These are phyloP conservation scores for Caenorhabditis sp. DNA, from an alignment of 2,888 invertebrate genomes.

Conservation along the genomic window DNA sequence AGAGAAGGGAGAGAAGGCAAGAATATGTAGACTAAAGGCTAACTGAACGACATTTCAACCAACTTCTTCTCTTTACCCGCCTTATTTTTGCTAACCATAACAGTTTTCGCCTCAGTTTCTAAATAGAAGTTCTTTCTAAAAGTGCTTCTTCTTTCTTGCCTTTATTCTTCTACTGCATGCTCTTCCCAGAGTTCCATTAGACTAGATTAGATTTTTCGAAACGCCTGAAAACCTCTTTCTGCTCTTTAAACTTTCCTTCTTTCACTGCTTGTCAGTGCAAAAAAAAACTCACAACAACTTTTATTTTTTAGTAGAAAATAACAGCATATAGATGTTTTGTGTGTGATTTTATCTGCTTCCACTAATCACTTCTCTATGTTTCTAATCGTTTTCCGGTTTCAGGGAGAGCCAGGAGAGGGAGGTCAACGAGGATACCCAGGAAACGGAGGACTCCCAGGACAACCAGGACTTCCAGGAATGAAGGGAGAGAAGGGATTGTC, in stretches of 20 bases:
- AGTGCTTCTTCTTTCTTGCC: constrained; percentile 37
- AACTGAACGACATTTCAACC: constrained; percentile 44
- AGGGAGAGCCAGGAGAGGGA: constrained; percentile 83
- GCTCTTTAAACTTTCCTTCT: neutral
- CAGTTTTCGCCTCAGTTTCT: constrained; percentile 35
- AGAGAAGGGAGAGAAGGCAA: constrained; percentile 86
- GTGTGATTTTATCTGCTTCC: constrained; percentile 31
- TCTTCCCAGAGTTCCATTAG: constrained; percentile 37
- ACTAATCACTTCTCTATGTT: neutral
- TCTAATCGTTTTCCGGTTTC: constrained; percentile 50
- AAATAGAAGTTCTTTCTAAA: constrained; percentile 1
- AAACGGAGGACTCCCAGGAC: constrained; percentile 85
- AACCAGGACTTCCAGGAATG: constrained; percentile 84
- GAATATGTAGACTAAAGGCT: constrained; percentile 48
- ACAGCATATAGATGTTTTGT: constrained; percentile 56
- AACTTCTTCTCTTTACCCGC: constrained; percentile 24
- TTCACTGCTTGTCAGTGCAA: neutral
- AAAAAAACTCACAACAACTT: constrained; percentile 1
- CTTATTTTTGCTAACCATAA: constrained; percentile 46
- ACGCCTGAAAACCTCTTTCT: constrained; percentile 12
- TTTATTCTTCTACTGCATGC: constrained; percentile 49
- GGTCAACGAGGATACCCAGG: constrained; percentile 82
- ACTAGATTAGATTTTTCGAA: constrained; percentile 20
- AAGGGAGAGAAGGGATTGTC: constrained; percentile 84
- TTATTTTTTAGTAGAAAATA: constrained; percentile 23